These are phyloP conservation scores for Venusia cambrica DNA, from an alignment of 2,888 invertebrate species.

Conservation along the genomic window DNA sequence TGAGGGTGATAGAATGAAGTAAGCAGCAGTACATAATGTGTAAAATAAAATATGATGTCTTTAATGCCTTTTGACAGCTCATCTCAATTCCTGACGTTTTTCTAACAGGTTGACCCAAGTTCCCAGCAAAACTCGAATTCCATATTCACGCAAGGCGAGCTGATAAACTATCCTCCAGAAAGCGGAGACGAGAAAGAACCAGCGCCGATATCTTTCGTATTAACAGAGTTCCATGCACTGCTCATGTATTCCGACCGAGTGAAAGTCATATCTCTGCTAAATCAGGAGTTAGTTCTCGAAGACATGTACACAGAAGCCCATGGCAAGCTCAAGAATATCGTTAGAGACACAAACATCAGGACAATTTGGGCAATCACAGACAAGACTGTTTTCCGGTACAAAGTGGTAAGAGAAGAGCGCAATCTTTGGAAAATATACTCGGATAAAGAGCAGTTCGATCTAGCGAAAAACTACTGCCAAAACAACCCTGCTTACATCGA, in stretches of 20 bases:
- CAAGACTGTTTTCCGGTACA: constrained; percentile 91
- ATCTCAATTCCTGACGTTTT: no score
- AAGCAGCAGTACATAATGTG: no score
- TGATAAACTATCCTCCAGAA: constrained; percentile 61
- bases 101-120: constrained; percentile 71
- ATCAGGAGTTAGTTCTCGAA: constrained; percentile 92
- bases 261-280: constrained; percentile 91
- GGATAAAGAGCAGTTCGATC: constrained; percentile 90
- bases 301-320: constrained; percentile 90
- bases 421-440: constrained; percentile 95
- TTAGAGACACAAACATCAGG: constrained; percentile 88
- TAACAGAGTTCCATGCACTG: constrained; percentile 95
- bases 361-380: constrained; percentile 94
- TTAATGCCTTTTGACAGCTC: no score
- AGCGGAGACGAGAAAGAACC: constrained; percentile 57
- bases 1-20: no score
- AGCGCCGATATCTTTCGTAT: constrained; percentile 87
- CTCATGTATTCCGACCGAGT: constrained; percentile 91
- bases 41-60: no score
- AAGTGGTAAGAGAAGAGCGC: constrained; percentile 90
- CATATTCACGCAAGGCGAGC: constrained; percentile 66
- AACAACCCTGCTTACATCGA: constrained; percentile 91
- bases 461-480: constrained; percentile 91
- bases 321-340: constrained; percentile 89
- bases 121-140: constrained; percentile 73